Base-by-base conservation (phyloP, 2,797 vertebrate species). In the Acanthis flammea region DNA sequence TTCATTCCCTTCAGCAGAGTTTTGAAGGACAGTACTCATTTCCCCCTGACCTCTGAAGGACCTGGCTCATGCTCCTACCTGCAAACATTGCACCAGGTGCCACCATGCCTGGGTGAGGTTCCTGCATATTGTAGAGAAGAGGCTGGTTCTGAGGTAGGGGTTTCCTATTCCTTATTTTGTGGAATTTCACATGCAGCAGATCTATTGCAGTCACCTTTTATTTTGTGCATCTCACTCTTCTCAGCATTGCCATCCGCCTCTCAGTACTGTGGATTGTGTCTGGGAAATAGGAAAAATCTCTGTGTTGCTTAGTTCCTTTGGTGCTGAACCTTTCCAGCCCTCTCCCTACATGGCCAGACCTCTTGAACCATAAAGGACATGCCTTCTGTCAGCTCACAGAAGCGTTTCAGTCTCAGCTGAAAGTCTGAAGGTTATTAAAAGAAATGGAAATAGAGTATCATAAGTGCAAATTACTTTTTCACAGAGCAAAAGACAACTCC, bases 41-140 rank as follows among this genome's bases (percentile, higher is more conserved):
- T 82, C 28, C n/a, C 35, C 18, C 16, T 39, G 51, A 14, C 31
- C 79, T 79, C 35, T 66, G 21, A 31, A 85, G 58, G 35, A 48
- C 13, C 3, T 16, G 15, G n/a, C 18, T 81, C 19, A 1, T n/a
- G 18, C 45, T 60, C 8, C 1, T 19, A 2, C 41, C 28, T 73
- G 80, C n/a, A 28, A 16, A 42, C 19, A 13, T 21, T 42, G 41
- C 16, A 39, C 12, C 61, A 19, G 45, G 23, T 70, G 24, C n/a
- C 28, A 28, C 22, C 0, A 0, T 53, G 44, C 31, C 44, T 12
- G 27, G 17, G 7, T 2, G 5, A 73, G 30, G 6, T 33, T 67
- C 62, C 62, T 58, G 27, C 57, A 5, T 0, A 1, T 28, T 58
- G 19, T 2, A 63, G 61, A 54, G 53, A 4, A 12, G 24, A 17